These are phyloP conservation scores for Clunio marinus DNA, from an alignment of 2,888 invertebrate species.

Conservation along the genomic window DNA sequence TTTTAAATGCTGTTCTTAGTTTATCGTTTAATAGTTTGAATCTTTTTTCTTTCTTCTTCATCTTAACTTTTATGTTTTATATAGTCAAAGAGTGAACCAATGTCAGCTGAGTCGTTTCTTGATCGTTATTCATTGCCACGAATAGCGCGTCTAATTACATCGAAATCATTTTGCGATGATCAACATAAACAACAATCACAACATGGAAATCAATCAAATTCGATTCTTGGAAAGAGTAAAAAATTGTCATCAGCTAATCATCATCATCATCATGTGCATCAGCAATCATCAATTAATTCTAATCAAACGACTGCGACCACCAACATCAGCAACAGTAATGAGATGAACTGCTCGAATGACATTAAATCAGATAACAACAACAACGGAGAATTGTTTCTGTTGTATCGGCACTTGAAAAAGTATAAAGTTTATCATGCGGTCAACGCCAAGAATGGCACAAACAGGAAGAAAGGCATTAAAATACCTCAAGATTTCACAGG, in stretches of 20 bases:
- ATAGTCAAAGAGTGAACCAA: slow-evolving; percentile 44
- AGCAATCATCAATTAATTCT: too few relatives aligned
- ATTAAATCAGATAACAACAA: slow-evolving; percentile 4
- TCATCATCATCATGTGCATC: not conserved
- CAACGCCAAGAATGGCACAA: slow-evolving; percentile 48
- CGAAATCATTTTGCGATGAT: not conserved
- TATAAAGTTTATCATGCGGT: slow-evolving; percentile 50
- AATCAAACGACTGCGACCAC: not conserved
- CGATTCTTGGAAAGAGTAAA: slow-evolving; percentile 1
- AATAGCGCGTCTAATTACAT: slow-evolving; percentile 44
- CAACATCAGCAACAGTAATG: not conserved
- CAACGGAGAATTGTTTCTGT: slow-evolving; percentile 48
- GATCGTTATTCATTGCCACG: slow-evolving; percentile 50
- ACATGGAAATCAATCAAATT: slow-evolving; percentile 27
- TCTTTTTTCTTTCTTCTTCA: not conserved
- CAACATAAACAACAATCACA: too few relatives aligned
- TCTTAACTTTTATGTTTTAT: not conserved
- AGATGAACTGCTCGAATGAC: not conserved
- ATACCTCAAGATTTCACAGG: slow-evolving; percentile 52
- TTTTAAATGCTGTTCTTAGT: not conserved
- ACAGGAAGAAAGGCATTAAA: slow-evolving; percentile 50
- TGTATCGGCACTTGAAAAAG: slow-evolving; percentile 49
- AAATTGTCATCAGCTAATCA: slow-evolving; percentile 18
- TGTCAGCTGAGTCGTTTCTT: slow-evolving; percentile 49
- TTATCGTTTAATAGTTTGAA: not conserved